Conservation (phyloP, 2,888 invertebrate genomes). For the Diaperis boleti region DNA sequence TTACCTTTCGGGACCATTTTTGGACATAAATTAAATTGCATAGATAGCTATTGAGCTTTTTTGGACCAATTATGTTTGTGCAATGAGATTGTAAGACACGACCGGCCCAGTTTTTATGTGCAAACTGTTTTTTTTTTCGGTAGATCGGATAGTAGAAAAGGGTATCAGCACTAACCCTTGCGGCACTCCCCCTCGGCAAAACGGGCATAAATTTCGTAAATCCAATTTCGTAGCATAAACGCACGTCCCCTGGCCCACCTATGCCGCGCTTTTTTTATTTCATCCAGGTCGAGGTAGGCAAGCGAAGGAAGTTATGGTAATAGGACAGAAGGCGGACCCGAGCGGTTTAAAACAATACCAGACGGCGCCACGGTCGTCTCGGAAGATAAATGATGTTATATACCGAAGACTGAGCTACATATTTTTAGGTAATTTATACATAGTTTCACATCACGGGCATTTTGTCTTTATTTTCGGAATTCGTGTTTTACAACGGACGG, state of each 20-base stretch:
- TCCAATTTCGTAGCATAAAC: no score
- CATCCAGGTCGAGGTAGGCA: slow-evolving; percentile 17
- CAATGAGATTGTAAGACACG: no score
- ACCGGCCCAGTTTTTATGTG: no score
- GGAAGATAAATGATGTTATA: slow-evolving; percentile 56
- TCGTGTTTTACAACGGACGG: slow-evolving; percentile 44
- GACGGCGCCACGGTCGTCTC: slow-evolving; percentile 50
- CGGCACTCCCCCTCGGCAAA: no score
- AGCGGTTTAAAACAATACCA: slow-evolving; percentile 44
- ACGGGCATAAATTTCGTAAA: no score
- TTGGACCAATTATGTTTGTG: no score
- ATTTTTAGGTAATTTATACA: slow-evolving; percentile 54
- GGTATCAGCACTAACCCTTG: no score
- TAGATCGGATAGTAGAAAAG: no score
- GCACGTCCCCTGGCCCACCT: slow-evolving; percentile 30
- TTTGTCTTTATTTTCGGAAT: slow-evolving; percentile 53
- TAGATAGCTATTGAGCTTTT: no score
- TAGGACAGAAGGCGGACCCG: slow-evolving; percentile 44
- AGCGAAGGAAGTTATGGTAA: slow-evolving; percentile 42
- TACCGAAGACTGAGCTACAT: slow-evolving; percentile 53
- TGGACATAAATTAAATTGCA: no score
- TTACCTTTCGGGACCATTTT: no score
- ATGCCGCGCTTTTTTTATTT: slow-evolving; percentile 17
- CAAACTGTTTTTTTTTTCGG: no score
- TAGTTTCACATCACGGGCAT: slow-evolving; percentile 50